A percentile compares a stretch with the other conserved stretches of the same genome.
Conservation (phyloP, 2,113 vertebrate species). For the Prietella phreatophila region DNA sequence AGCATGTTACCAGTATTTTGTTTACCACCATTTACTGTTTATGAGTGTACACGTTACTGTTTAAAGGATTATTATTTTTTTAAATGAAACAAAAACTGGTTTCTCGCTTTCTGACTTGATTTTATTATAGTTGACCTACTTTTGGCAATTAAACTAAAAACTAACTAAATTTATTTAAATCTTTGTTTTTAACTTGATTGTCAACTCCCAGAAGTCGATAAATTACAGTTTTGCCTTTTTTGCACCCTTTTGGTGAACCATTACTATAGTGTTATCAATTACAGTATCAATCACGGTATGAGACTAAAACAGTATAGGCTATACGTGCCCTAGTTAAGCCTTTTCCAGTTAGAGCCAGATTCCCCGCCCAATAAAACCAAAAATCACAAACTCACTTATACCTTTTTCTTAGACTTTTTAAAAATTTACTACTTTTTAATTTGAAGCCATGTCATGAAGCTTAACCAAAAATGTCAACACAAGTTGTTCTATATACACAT, state of each 20-base stretch:
- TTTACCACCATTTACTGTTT: not conserved
- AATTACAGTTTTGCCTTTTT: too few relatives aligned
- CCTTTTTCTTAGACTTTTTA: not conserved
- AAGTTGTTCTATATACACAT: not conserved
- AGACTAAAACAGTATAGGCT: not conserved
- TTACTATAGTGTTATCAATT: not conserved
- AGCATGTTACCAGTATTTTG: too few relatives aligned
- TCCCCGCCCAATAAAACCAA: not conserved
- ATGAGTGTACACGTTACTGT: not conserved
- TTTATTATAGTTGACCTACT: not conserved
- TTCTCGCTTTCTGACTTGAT: not conserved
- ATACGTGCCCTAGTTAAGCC: not conserved
- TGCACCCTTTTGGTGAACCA: not conserved
- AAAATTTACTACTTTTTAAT: not conserved
- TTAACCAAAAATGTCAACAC: not conserved
- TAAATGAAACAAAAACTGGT: not conserved
- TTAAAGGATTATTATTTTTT: too few relatives aligned
- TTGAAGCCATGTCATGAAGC: not conserved
- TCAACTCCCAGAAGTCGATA: not conserved
- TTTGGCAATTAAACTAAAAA: too few relatives aligned
- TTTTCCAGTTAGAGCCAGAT: not conserved
- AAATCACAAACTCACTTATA: not conserved
- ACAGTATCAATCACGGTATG: not conserved
- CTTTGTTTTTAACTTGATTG: not conserved
- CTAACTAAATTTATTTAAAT: too few relatives aligned